Evolutionary conservation across 2,888 invertebrate species (phyloP).

Genomic region (Resseliella maxima): DNA sequence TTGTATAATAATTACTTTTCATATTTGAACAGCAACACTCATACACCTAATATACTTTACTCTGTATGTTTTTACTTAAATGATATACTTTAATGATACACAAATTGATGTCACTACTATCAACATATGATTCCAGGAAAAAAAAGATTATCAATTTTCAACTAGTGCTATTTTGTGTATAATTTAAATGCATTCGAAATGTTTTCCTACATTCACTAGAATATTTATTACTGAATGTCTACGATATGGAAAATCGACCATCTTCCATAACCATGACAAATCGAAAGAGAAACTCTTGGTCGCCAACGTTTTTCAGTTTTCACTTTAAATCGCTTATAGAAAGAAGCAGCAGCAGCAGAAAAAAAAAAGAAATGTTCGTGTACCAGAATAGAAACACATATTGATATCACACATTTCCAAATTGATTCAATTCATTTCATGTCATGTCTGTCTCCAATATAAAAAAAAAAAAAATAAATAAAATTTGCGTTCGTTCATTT

Average conservation of each 20-base stretch:
- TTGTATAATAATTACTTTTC: not conserved
- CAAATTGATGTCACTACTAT: slow-evolving; percentile 49
- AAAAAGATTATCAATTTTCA: not conserved
- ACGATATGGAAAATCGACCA: not conserved
- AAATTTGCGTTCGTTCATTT: too few species aligned
- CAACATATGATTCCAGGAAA: not conserved
- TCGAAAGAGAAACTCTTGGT: slow-evolving; percentile 39
- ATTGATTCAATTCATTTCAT: slow-evolving; percentile 12
- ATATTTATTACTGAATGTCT: not conserved
- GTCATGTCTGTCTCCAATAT: not conserved
- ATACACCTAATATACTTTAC: not conserved
- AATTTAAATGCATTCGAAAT: too few species aligned
- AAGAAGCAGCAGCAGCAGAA: not conserved
- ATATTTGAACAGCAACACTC: not conserved
- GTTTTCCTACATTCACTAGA: too few species aligned
- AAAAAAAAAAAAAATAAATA: too few species aligned
- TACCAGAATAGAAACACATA: not conserved
- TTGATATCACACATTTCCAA: not conserved
- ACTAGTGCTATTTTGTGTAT: too few species aligned
- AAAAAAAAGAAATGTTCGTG: not conserved
- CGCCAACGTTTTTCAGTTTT: not conserved
- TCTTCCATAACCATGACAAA: not conserved
- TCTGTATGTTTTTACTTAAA: not conserved
- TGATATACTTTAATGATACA: slow-evolving; percentile 29
- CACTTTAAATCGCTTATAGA: not conserved